Evolutionary conservation across 1,140 invertebrate genomes (phyloP).

Genomic region (Lepidurus couesii): DNA sequence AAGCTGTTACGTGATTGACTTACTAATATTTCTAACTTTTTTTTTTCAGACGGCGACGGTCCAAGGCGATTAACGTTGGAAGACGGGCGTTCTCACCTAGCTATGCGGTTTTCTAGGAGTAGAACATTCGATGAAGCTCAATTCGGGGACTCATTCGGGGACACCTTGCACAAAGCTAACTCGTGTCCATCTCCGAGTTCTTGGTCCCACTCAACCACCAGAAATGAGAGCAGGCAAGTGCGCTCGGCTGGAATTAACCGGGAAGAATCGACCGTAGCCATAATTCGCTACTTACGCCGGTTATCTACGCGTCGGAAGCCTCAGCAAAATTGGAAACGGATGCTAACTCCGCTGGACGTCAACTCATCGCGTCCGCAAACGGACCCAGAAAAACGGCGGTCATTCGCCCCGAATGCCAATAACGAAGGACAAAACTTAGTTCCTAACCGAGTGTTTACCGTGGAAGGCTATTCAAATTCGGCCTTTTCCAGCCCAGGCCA

Average conservation of each 20-base stretch:
- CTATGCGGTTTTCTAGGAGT: constrained; percentile 40
- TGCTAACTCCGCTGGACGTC: neutral
- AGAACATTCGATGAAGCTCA: constrained; percentile 24
- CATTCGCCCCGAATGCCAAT: neutral
- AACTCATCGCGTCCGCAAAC: neutral
- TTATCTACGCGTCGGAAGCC: neutral
- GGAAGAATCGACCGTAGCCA: neutral
- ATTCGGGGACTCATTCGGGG: neutral
- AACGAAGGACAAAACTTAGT: neutral
- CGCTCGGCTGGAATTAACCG: neutral
- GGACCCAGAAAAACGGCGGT: neutral
- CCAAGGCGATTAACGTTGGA: neutral
- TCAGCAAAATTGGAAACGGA: constrained; percentile 5
- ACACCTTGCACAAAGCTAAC: neutral
- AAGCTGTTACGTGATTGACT: neutral
- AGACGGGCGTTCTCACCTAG: constrained; percentile 39
- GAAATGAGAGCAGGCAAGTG: neutral
- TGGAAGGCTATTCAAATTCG: neutral
- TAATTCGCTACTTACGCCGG: neutral
- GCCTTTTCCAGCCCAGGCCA: neutral
- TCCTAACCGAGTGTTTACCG: neutral
- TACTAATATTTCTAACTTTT: neutral
- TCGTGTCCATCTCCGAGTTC: neutral
- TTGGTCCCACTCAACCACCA: neutral
- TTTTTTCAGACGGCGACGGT: neutral